Percentiles rank a stretch among this genome's conserved stretches.
Evolutionary conservation across 1,140 invertebrate species (phyloP).

Genomic region (Cephus cinctus): DNA sequence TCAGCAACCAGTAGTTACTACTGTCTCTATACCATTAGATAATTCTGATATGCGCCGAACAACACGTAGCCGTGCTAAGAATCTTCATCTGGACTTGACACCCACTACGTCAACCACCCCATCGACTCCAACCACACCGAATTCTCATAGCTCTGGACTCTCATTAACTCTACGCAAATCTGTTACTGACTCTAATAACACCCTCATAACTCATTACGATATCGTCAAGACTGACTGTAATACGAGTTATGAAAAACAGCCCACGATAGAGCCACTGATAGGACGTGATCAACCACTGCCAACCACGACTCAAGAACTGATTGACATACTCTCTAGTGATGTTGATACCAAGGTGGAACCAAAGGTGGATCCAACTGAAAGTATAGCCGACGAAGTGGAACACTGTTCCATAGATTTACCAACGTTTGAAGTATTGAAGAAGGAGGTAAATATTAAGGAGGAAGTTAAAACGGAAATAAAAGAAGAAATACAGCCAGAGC

Average conservation of each 20-base stretch:
- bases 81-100: slow-evolving; percentile 38
- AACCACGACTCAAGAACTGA: slow-evolving; percentile 50
- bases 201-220: slow-evolving; percentile 61
- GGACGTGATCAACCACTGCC: slow-evolving; percentile 46
- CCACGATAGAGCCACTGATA: slow-evolving; percentile 41
- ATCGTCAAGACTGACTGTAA: slow-evolving; percentile 54
- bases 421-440: no score
- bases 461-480: slow-evolving; percentile 12
- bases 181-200: slow-evolving; percentile 55
- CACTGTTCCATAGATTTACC: background rate
- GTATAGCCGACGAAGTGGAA: background rate
- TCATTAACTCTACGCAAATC: slow-evolving; percentile 51
- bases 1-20: slow-evolving; percentile 36
- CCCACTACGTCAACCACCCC: slow-evolving; percentile 12
- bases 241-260: slow-evolving; percentile 30
- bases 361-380: slow-evolving; percentile 27
- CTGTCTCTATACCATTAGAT: slow-evolving; percentile 46
- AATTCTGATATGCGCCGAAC: slow-evolving; percentile 47
- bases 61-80: slow-evolving; percentile 48
- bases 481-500: slow-evolving; percentile 12
- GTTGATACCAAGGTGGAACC: slow-evolving; percentile 36
- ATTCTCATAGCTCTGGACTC: slow-evolving; percentile 41
- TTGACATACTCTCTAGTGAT: slow-evolving; percentile 50
- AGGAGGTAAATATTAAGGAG: no score
- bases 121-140: slow-evolving; percentile 30